Evolutionary conservation across 2,888 invertebrate genomes (phyloP), one percentile per base, ranked within the genome.

Genomic region (Latrodectus elegans): DNA sequence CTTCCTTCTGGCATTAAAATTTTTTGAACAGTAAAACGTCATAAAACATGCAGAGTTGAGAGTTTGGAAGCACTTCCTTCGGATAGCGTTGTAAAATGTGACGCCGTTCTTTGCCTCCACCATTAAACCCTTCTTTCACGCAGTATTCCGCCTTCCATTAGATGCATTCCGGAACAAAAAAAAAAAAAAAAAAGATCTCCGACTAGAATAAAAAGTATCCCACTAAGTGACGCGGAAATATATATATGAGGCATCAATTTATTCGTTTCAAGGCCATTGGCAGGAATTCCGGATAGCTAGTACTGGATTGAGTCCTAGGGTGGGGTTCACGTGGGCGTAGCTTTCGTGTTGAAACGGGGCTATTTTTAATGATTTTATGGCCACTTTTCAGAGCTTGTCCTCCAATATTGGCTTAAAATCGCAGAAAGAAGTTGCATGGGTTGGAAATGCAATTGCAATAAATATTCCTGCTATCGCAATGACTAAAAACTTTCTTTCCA

Each of bases 301-400:
- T 68, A 17, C 17, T 12, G 67, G 17, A 68, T 17, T 26, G 60
- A 68, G 22, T 17, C 51, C n/a, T 26, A 52, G 79, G 79, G 79
- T 79, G 79, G 79, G 49, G 79, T 26, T 65, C 15, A 9, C 15
- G 15, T 79, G 70, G 79, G 79, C 49, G 79, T 68, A 55, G 79
- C 71, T 71, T 79, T 79, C n/a, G 12, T 53, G 79, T 79, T 49
- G 60, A 79, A 79, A 68, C 55, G 51, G n/a, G 49, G 79, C 71
- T 79, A 79, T 79, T 79, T 79, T 60, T 79, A 79, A 70, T 49
- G 60, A 15, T 68, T 79, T 49, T 70, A 60, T 49, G 60, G 68
- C 71, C 71, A 79, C 70, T 79, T 79, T 55, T 68, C 70, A 22
- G 38, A 79, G 70, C 55, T 49, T 22, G 70, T 79, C 38, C 38